A percentile compares a stretch with the other conserved stretches of the same genome.
phyloP scores from a whole-genome alignment of 2,888 invertebrate genomes.

The Pristionchus fissidentatus region DNA sequence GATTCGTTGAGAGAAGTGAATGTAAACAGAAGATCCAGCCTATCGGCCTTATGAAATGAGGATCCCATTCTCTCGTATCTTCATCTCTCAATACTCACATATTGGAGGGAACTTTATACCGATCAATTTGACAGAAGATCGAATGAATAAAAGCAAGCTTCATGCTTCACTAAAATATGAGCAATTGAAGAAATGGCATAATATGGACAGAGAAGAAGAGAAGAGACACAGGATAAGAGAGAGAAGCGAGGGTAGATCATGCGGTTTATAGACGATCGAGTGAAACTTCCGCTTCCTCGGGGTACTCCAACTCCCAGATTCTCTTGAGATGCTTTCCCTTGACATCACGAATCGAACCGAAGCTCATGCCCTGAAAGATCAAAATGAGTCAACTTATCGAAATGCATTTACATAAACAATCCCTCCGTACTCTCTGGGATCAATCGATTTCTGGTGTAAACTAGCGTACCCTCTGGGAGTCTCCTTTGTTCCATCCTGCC shows the following conservation, averaged over 20 bases:
- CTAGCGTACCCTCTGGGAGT: slow-evolving; percentile 72
- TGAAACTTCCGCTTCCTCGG: slow-evolving; percentile 69
- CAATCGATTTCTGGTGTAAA: not conserved
- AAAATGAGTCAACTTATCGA: not conserved
- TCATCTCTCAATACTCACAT: not conserved
- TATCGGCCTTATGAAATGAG: slow-evolving; percentile 6
- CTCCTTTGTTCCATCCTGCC: slow-evolving; percentile 76
- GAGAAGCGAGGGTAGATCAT: not conserved
- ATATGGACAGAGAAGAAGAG: slow-evolving; percentile 24
- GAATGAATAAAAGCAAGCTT: not conserved
- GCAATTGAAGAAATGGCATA: slow-evolving; percentile 12
- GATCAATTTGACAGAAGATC: slow-evolving; percentile 1
- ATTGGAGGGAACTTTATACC: slow-evolving; percentile 29
- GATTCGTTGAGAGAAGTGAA: not conserved
- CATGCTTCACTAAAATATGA: slow-evolving; percentile 20
- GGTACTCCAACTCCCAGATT: slow-evolving; percentile 75
- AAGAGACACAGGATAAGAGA: not conserved
- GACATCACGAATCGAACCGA: slow-evolving; percentile 75
- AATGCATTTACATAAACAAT: not conserved
- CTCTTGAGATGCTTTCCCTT: slow-evolving; percentile 75
- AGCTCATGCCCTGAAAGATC: slow-evolving; percentile 71
- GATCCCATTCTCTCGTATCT: slow-evolving; percentile 22
- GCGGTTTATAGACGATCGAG: slow-evolving; percentile 71
- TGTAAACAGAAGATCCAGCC: slow-evolving; percentile 18
- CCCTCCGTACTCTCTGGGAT: not conserved